phyloP scores from a whole-genome alignment of 2,113 vertebrate genomes.

The Sinocyclocheilus grahami region DNA sequence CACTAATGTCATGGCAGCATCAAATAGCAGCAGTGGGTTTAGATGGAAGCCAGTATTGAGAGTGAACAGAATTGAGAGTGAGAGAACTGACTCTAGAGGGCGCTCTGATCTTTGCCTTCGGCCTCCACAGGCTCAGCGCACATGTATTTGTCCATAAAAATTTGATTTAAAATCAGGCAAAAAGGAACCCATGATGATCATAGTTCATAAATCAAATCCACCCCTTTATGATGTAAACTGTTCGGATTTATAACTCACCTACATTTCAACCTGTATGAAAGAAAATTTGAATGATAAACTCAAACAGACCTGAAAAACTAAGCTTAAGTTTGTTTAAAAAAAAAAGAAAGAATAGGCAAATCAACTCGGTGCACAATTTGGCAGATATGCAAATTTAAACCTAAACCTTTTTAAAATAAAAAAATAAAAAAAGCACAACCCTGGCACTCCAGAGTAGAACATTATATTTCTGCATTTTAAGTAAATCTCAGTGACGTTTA shows the following conservation, averaged over 20 bases:
- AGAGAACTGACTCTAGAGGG: neutral
- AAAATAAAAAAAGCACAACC: constrained; percentile 29
- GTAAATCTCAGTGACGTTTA: constrained; percentile 25
- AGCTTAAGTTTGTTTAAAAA: neutral
- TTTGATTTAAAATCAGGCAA: neutral
- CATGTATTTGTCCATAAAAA: neutral
- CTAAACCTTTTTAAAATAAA: constrained; percentile 1
- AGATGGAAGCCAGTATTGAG: constrained; percentile 13
- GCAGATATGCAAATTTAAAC: constrained; percentile 35
- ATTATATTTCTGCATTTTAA: constrained; percentile 34
- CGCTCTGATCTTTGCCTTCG: neutral
- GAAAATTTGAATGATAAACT: neutral
- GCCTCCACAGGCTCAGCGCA: neutral
- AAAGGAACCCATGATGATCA: neutral
- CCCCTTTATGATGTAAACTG: constrained; percentile 1
- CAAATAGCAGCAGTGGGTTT: constrained; percentile 37
- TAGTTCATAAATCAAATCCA: constrained; percentile 6
- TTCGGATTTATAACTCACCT: neutral
- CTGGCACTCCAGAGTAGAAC: constrained; percentile 48
- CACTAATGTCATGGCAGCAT: constrained; percentile 5
- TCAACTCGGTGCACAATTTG: constrained; percentile 5
- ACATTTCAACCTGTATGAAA: neutral
- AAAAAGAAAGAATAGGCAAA: neutral
- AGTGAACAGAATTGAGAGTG: neutral
- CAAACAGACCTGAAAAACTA: neutral